Conservation (phyloP, 2,113 vertebrate species). For the Helogale parvula region DNA sequence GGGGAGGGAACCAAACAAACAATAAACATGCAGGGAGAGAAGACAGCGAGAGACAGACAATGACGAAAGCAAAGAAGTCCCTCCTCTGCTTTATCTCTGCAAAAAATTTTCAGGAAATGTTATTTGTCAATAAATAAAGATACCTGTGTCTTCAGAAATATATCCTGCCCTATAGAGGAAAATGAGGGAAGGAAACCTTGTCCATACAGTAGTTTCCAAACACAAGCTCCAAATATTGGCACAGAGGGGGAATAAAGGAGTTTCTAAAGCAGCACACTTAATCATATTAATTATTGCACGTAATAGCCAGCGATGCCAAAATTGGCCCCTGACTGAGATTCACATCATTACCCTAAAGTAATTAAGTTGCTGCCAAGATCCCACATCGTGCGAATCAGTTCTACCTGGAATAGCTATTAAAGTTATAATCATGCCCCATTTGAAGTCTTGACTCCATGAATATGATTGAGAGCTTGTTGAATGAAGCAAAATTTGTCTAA, state of each 20-base stretch:
- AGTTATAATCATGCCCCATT: slow-evolving; percentile 54
- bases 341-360: slow-evolving; percentile 55
- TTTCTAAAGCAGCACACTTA: slow-evolving; percentile 16
- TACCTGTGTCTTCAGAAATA: not conserved
- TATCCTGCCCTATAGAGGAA: not conserved
- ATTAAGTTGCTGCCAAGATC: slow-evolving; percentile 61
- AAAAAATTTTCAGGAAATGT: not conserved
- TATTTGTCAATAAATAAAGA: not conserved
- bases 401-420: slow-evolving; percentile 69
- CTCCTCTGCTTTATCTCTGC: not conserved
- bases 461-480: slow-evolving; percentile 57
- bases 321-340: slow-evolving; percentile 5
- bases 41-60: not conserved
- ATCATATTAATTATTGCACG: slow-evolving; percentile 46
- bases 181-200: slow-evolving; percentile 20
- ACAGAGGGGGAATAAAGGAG: not conserved
- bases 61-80: not conserved
- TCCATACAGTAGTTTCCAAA: not conserved
- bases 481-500: slow-evolving; percentile 6
- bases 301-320: slow-evolving; percentile 26
- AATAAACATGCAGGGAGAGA: not conserved
- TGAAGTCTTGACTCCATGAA: slow-evolving; percentile 54
- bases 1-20: not conserved
- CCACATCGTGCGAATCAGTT: not conserved
- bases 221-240: not conserved